phyloP scores from a whole-genome alignment of 2,113 vertebrate genomes.

The Nibea coibor region DNA sequence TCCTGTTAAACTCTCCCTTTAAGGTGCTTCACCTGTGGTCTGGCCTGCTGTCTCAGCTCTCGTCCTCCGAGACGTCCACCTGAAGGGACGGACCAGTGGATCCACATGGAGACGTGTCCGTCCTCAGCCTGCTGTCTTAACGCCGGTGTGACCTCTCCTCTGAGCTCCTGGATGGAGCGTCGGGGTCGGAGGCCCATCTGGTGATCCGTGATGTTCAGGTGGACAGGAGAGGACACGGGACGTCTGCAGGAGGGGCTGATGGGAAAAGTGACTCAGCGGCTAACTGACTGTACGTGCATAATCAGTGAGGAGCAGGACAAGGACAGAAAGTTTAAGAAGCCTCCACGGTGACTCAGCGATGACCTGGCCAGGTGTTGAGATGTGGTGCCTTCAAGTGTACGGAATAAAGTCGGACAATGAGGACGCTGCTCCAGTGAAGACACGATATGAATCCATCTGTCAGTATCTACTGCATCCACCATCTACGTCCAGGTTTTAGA shows the following conservation, averaged over 20 bases:
- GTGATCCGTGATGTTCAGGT: slow-evolving; percentile 3
- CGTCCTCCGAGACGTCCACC: too few relatives aligned
- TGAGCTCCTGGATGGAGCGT: not conserved
- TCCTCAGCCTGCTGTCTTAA: not conserved
- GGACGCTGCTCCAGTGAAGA: not conserved
- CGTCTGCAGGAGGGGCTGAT: slow-evolving; percentile 17
- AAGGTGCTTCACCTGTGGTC: not conserved
- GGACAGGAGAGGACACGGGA: slow-evolving; percentile 53
- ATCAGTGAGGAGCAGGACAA: slow-evolving; percentile 40
- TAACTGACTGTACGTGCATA: slow-evolving; percentile 17
- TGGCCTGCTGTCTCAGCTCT: too few relatives aligned
- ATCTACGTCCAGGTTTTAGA: too few relatives aligned
- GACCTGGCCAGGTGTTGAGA: slow-evolving; percentile 21
- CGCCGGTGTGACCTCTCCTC: not conserved
- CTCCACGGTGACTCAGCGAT: not conserved
- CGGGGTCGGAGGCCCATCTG: slow-evolving; percentile 45
- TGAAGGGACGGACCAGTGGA: too few relatives aligned
- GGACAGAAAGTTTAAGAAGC: slow-evolving; percentile 33
- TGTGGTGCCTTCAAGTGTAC: slow-evolving; percentile 3
- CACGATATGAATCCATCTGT: not conserved
- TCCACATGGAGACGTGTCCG: too few relatives aligned
- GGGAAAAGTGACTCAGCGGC: slow-evolving; percentile 49
- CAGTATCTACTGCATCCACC: too few relatives aligned
- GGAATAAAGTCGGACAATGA: not conserved
- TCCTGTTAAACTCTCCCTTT: not conserved